These are phyloP conservation scores for Nasonia giraulti DNA, from an alignment of 1,140 invertebrate species.

Conservation along the genomic window DNA sequence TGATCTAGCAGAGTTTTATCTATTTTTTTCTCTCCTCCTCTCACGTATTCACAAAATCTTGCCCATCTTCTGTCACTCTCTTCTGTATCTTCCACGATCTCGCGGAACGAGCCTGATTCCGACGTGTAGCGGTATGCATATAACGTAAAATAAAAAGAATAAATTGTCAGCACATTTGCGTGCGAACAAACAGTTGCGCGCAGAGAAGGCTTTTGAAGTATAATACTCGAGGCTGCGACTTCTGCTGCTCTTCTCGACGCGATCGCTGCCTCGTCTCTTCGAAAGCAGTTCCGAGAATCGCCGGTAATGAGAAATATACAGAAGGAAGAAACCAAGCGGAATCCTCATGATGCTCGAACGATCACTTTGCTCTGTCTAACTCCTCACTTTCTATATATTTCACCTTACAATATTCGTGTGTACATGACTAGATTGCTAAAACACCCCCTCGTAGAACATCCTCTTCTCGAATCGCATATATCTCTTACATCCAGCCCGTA, in stretches of 20 bases:
- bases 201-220: neutral
- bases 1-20: slow-evolving; percentile 33
- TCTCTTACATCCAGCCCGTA: neutral
- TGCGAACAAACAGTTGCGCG: neutral
- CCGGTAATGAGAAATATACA: slow-evolving; percentile 27
- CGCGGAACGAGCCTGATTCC: neutral
- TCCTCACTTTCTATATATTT: neutral
- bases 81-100: neutral
- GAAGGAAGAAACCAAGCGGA: slow-evolving; percentile 12
- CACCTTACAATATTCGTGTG: neutral
- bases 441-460: neutral
- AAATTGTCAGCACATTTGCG: neutral
- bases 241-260: no score
- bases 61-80: slow-evolving; percentile 37
- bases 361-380: neutral
- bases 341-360: neutral
- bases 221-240: neutral
- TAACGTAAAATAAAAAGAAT: neutral
- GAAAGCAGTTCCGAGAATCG: neutral
- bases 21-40: slow-evolving; percentile 32
- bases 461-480: slow-evolving; percentile 1
- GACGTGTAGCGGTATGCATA: neutral
- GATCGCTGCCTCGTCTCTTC: neutral
- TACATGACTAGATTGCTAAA: slow-evolving; percentile 28
- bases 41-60: slow-evolving; percentile 38